Percentiles rank a stretch among this genome's conserved stretches.
Evolutionary conservation across 1,140 invertebrate genomes (phyloP).

Genomic region (Lithobius niger): DNA sequence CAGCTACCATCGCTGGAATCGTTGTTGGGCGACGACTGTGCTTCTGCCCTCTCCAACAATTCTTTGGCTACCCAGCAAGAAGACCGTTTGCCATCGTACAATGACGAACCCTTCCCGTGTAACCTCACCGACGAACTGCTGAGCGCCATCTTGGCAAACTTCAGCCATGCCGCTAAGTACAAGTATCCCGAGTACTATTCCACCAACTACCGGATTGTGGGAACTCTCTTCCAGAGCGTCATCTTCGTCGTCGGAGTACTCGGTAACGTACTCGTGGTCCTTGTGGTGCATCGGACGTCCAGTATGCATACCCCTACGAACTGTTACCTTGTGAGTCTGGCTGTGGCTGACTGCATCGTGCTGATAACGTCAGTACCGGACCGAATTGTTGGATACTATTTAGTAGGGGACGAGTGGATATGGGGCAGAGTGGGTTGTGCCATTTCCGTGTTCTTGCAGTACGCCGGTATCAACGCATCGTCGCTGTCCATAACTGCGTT

Average conservation of each 20-base stretch:
- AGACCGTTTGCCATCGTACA: too few relatives aligned
- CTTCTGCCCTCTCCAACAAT: background rate
- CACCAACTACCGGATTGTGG: constrained; percentile 37
- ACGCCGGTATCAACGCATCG: constrained; percentile 53
- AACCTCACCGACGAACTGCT: background rate
- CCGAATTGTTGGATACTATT: constrained; percentile 44
- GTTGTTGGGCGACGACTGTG: background rate
- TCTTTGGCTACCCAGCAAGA: too few relatives aligned
- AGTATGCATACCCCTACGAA: constrained; percentile 47
- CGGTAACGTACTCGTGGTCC: constrained; percentile 42
- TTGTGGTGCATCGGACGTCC: constrained; percentile 33
- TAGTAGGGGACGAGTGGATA: constrained; percentile 41
- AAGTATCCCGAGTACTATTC: constrained; percentile 33
- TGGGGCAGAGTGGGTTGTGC: constrained; percentile 45
- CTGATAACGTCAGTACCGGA: constrained; percentile 43
- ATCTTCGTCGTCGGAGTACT: constrained; percentile 42
- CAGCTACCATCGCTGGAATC: too few relatives aligned
- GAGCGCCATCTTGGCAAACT: background rate
- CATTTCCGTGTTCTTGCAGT: constrained; percentile 47
- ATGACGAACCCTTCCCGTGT: background rate
- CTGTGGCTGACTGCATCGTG: constrained; percentile 44
- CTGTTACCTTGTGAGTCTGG: constrained; percentile 45
- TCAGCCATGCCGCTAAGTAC: background rate
- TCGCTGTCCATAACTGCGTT: constrained; percentile 50
- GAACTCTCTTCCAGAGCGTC: constrained; percentile 42